Percentiles rank a stretch among this genome's conserved stretches.
phyloP scores from a whole-genome alignment of 2,797 vertebrate species.

The Anisognathus igniventris region DNA sequence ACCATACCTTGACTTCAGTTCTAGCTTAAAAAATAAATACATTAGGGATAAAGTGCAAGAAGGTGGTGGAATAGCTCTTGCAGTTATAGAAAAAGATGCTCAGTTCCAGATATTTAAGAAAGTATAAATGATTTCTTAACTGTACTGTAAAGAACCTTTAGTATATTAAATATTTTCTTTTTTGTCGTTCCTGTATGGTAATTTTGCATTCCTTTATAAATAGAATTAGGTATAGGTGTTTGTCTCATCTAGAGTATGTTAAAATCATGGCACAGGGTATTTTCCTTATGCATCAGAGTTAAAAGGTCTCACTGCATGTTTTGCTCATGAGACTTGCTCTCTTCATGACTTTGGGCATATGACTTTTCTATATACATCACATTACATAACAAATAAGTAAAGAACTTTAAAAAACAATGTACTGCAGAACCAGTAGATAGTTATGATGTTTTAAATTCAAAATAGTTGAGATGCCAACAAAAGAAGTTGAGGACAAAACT shows the following conservation, averaged over 20 bases:
- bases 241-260: neutral
- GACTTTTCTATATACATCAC: neutral
- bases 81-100: neutral
- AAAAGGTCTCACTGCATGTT: neutral
- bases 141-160: neutral
- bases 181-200: neutral
- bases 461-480: neutral
- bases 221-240: neutral
- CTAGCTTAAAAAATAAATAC: neutral
- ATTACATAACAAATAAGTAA: neutral
- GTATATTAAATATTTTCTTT: neutral
- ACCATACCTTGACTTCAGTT: neutral
- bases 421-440: neutral
- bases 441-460: neutral
- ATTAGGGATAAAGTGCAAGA: neutral
- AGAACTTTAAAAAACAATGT: neutral
- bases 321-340: neutral
- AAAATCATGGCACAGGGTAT: neutral
- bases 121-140: neutral
- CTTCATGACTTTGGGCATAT: neutral
- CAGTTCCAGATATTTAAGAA: neutral
- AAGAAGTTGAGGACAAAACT: neutral
- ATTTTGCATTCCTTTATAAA: neutral
- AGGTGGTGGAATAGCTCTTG: neutral
- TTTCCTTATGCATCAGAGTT: neutral